Evolutionary conservation across 1,140 invertebrate genomes (phyloP), one percentile per base, ranked within the genome.

Genomic region (Pygmarrhopalites habei): DNA sequence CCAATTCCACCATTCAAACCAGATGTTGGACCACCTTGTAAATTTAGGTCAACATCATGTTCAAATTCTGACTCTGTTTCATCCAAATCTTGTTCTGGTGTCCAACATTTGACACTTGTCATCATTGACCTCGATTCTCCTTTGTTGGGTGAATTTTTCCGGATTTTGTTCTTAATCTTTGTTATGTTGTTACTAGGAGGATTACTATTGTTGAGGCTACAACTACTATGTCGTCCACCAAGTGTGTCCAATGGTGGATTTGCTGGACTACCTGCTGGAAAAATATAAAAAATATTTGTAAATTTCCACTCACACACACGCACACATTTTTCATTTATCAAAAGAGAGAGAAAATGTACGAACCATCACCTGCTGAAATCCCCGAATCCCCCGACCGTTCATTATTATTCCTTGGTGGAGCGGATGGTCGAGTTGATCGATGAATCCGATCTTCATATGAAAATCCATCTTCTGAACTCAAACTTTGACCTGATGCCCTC

Each of bases 331-430:
- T n/a, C n/a, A n/a, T n/a, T n/a, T n/a, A n/a, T n/a, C n/a, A n/a
- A n/a, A n/a, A n/a, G n/a, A n/a, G n/a, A n/a, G n/a, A n/a, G n/a
- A n/a, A n/a, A n/a, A n/a, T n/a, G n/a, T n/a, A n/a, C n/a, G 32
- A 35, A 7, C 32, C 80, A 73, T 88, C 87, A 1, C 85, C 86
- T 23, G 62, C 69, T 1, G 86, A 88, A 64, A 89, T 89, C 0
- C 86, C 87, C 0, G 86, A 89, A 74, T 90, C 87, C 0, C 85
- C 87, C 1, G 85, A 87, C 72, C 86, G 86, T 71, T 88, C 86
- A 29, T 72, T 69, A 44, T 56, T 61, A 5, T 46, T 60, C 55
- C 66, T 47, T 25, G 76, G 74, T 10, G 78, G 79, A 12, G 82
- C 81, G 21, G 78, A 77, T 19, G 79, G 79, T 39, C 81, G 74